phyloP scores from a whole-genome alignment of 2,797 vertebrate genomes.

The Takifugu rubripes region DNA sequence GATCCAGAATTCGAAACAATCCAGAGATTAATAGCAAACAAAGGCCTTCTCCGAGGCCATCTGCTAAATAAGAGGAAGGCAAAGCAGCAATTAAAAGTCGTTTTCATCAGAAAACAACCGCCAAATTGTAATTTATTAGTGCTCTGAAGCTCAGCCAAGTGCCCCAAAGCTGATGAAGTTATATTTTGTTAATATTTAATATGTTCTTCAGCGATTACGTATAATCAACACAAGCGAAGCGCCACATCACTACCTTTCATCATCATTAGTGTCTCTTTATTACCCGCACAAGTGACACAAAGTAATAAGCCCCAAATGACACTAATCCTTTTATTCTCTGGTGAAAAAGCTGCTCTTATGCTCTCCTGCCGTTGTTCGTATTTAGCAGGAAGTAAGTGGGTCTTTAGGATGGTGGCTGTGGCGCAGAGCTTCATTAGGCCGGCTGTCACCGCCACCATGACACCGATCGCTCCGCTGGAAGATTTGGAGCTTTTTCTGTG shows the following conservation, averaged over 20 bases:
- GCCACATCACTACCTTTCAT: conserved; percentile 19
- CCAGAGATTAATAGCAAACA: no score
- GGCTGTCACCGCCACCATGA: no score
- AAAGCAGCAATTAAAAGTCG: no score
- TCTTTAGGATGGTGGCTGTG: no score
- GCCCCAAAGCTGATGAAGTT: conserved; percentile 17
- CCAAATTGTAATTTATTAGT: not conserved
- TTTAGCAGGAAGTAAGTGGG: not conserved
- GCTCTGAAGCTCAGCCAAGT: conserved; percentile 23
- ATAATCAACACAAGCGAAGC: conserved; percentile 29
- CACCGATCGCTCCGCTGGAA: no score
- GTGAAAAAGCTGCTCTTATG: conserved; percentile 3
- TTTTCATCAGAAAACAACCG: no score
- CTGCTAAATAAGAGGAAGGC: no score
- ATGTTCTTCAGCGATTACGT: conserved; percentile 36
- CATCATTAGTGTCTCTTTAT: conserved; percentile 31
- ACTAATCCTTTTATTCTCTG: conserved; percentile 21
- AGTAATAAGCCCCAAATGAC: conserved; percentile 40
- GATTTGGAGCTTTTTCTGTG: no score
- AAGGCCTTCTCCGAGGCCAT: no score
- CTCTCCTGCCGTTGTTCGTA: not conserved
- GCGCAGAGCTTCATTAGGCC: no score
- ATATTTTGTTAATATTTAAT: conserved; percentile 44
- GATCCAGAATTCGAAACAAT: no score
- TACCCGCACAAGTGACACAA: conserved; percentile 24